Percentiles rank a stretch among this genome's conserved stretches.
These are phyloP conservation scores for Sebastes vulpes DNA, from an alignment of 2,797 vertebrate species.

Conservation along the genomic window DNA sequence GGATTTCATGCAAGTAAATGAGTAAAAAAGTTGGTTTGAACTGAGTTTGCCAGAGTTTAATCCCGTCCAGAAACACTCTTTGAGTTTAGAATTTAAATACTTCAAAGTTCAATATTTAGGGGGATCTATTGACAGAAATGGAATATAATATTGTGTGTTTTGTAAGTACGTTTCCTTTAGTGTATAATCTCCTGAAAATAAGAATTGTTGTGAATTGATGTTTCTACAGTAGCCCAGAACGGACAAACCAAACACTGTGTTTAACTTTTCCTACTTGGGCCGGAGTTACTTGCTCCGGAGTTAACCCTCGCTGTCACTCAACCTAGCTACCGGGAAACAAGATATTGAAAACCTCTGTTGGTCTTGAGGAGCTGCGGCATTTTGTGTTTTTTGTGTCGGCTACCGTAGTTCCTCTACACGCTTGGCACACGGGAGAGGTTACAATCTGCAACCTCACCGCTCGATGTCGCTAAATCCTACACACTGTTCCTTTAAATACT, in stretches of 20 bases:
- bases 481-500: neutral
- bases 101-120: neutral
- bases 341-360: neutral
- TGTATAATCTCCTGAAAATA: neutral
- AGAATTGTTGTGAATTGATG: neutral
- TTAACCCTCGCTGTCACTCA: neutral
- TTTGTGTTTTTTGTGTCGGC: no score
- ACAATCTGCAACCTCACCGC: no score
- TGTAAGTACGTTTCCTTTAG: neutral
- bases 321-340: fast-evolving
- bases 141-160: neutral
- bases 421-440: fast-evolving
- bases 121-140: neutral
- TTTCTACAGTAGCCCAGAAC: neutral
- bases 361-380: neutral
- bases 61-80: neutral
- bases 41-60: neutral
- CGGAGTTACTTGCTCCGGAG: neutral
- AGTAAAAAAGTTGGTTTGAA: neutral
- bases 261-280: neutral
- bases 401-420: no score
- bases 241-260: neutral
- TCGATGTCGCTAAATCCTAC: no score
- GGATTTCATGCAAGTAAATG: neutral
- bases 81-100: neutral